Evolutionary conservation across 2,888 invertebrate species (phyloP), one percentile per base, ranked within the genome.

Genomic region (Tipula unca): DNA sequence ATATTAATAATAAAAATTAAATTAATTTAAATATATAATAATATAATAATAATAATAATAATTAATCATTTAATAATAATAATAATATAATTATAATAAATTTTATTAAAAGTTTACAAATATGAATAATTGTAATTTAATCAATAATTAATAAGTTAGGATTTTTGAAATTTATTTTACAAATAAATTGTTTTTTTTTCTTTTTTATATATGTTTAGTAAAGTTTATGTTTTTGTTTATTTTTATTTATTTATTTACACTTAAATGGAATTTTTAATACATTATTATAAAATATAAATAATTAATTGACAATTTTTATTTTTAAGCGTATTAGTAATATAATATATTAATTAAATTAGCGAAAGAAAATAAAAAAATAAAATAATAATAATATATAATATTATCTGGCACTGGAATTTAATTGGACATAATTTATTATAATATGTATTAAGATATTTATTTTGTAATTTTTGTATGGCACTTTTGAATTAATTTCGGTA

Each of bases 91-190:
- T 82, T 14, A 82, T 82, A 82, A 82, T 82, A 82, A 82, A 29
- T 29, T 82, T 82, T 29, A 82, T 82, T 82, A 82, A 83, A 29
- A 32, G n/a, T 83, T 83, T 32, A 83, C 83, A 32, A 83, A 83
- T 83, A 83, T 32, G 29, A 83, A 83, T n/a, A n/a, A n/a, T n/a
- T n/a, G n/a, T 32, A 83, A 32, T 32, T n/a, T 83, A 82, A 82
- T 82, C 14, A 82, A 82, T 83, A 32, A 83, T 83, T 83, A 83
- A 83, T 83, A 83, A 83, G 83, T 83, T 83, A 83, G 83, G 83
- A 83, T 83, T 29, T 32, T 29, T 32, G 17, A 32, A 83, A 83
- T 83, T 83, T 83, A 83, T 32, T 32, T 83, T 69, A 69, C 69
- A 69, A 69, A 69, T 69, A 69, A 69, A 69, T 25, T 69, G 20